Evolutionary conservation across 2,888 invertebrate genomes (phyloP), one percentile per base, ranked within the genome.

Genomic region (Busseola fusca): DNA sequence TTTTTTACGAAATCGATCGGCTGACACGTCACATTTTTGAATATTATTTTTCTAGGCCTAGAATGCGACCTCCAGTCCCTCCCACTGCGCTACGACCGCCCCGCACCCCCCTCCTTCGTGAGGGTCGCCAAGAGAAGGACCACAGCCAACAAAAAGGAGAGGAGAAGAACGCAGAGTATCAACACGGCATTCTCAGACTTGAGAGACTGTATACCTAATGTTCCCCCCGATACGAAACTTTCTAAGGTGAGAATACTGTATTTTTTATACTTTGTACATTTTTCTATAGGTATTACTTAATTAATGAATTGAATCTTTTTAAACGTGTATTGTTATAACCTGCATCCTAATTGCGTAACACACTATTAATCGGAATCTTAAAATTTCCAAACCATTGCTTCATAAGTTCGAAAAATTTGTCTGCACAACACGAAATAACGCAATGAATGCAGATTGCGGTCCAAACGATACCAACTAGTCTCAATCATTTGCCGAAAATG

Each of bases 121-220:
- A 86, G 95, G 3, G 95, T 97, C 0, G 97, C 97, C n/a, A 98
- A 98, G 89, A 95, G 98, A 69, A 93, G 98, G 71, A 98, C 97
- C 78, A 98, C 99, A 1, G 99, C 99, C 27, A 99, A 99, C 92
- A 98, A 98, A 93, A 99, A 99, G 91, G 99, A 99, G 90, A 93
- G 99, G 16, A 94, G 99, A 81, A 96, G 99, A 66, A 99, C 99
- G 0, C 98, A 98, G 90, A 98, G 98, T 84, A 99, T 99, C 80
- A 99, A 99, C 93, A 98, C 98, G 65, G 99, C 99, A 0, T 99
- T 99, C 91, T 97, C 98, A 0, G 98, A 98, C 87, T 95, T 99
- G 0, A 94, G 99, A 21, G 98, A 99, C 80, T 98, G 99, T 91
- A 99, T 99, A 86, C 99, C 99, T 0, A 99, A 99, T 89, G 99